A percentile compares a stretch with the other conserved stretches of the same genome.
These are phyloP conservation scores for Manduca sexta DNA, from an alignment of 1,140 invertebrate genomes.

Conservation along the genomic window DNA sequence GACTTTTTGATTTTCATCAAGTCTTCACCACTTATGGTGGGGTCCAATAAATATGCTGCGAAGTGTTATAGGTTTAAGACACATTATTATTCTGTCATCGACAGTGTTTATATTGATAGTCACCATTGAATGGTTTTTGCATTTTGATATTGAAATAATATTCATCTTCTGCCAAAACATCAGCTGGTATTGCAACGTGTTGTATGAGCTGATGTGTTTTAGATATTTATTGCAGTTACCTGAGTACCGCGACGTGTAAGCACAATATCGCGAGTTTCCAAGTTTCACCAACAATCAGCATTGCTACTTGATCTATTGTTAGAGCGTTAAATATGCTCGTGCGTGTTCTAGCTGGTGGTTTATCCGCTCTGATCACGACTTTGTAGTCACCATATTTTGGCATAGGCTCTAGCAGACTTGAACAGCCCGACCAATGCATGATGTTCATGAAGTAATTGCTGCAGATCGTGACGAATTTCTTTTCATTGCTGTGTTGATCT, in stretches of 20 bases:
- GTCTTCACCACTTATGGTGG: slow-evolving; percentile 10
- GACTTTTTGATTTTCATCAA: slow-evolving; percentile 19
- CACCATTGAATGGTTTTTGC: slow-evolving; percentile 23
- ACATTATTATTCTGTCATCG: slow-evolving; percentile 10
- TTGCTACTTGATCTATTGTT: slow-evolving; percentile 51
- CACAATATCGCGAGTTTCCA: slow-evolving; percentile 34
- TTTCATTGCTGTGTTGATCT: too few species aligned
- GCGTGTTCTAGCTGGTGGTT: slow-evolving; percentile 7
- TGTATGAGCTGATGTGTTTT: slow-evolving; percentile 60
- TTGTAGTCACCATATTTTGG: background rate
- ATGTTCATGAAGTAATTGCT: too few species aligned
- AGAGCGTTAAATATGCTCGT: slow-evolving; percentile 25
- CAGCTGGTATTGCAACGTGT: too few species aligned
- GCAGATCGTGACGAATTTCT: too few species aligned
- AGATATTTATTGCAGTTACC: slow-evolving; percentile 32
- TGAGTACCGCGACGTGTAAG: slow-evolving; percentile 33
- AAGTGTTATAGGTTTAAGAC: slow-evolving; percentile 24
- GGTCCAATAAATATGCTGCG: slow-evolving; percentile 22
- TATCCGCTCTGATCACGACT: background rate
- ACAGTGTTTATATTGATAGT: slow-evolving; percentile 12
- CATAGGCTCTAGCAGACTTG: background rate
- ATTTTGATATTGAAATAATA: slow-evolving; percentile 31
- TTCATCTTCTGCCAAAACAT: slow-evolving; percentile 61
- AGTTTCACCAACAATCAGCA: slow-evolving; percentile 57
- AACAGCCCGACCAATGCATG: too few species aligned